Evolutionary conservation across 2,113 vertebrate species (phyloP).

Genomic region (Hippoglossus stenolepis): DNA sequence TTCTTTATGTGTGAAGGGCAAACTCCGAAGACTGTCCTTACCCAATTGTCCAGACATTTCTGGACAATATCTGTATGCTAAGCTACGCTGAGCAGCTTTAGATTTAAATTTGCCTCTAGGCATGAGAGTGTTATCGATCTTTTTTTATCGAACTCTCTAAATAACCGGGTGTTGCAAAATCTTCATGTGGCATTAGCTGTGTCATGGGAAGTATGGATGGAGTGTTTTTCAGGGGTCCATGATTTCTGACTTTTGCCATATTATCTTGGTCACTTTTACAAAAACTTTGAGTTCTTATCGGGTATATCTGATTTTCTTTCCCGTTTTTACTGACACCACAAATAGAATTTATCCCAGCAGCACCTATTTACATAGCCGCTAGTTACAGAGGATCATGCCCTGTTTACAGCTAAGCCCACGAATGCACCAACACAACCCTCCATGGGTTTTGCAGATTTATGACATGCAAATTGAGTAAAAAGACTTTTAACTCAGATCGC

Average conservation of each 20-base stretch:
- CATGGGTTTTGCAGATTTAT: background rate
- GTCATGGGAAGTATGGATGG: too few relatives aligned
- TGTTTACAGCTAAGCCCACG: constrained; percentile 1
- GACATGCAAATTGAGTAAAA: background rate
- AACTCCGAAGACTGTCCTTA: too few relatives aligned
- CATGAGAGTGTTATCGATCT: too few relatives aligned
- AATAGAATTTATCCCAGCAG: background rate
- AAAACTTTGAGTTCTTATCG: background rate
- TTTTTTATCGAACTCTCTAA: too few relatives aligned
- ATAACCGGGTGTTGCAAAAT: too few relatives aligned
- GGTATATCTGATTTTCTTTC: background rate
- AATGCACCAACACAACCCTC: background rate
- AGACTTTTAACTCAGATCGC: background rate
- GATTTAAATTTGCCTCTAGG: too few relatives aligned
- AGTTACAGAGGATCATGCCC: background rate
- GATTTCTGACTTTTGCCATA: too few relatives aligned
- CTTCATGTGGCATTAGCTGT: background rate
- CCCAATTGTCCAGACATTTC: too few relatives aligned
- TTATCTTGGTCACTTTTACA: background rate
- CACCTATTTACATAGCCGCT: background rate
- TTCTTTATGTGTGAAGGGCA: too few relatives aligned
- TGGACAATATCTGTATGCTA: too few relatives aligned
- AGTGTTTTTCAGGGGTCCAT: background rate
- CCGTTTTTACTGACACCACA: background rate
- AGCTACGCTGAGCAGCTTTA: too few relatives aligned